Evolutionary conservation across 2,113 vertebrate species (phyloP), one percentile per base, ranked within the genome.

Genomic region (Nibea albiflora): DNA sequence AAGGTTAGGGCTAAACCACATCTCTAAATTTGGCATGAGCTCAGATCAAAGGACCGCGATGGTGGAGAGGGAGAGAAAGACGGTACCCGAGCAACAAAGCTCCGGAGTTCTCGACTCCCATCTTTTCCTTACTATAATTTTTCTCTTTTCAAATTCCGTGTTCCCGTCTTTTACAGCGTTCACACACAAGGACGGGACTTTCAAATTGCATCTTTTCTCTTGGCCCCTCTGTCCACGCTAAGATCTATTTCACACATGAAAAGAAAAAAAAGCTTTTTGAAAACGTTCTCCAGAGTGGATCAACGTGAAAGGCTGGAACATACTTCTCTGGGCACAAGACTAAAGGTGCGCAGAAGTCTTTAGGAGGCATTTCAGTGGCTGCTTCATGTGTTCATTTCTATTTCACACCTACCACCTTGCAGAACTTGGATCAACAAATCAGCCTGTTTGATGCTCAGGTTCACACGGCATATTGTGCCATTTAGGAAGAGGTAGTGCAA

Each of bases 41-140:
- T 90, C 54, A 89, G 87, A 92, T 90, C 81, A 91, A 93, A 92
- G 80, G 54, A 84, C 74, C 71, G 71, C 16, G 47, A 79, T 61
- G 73, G 73, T 68, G 11, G 73, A 80, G 63, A 80, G 75, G 67
- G 69, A 78, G 74, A 53, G 60, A 65, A 65, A 69, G 54, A 80
- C 19, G 35, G 81, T 65, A 72, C 61, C 54, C 4, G 11, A 58
- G 47, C 56, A 79, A 83, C 60, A 79, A 77, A 84, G 61, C 67
- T 69, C 60, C 71, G 42, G 22, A 77, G 74, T 67, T 49, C 63
- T 76, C 22, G 47, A 42, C 67, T 81, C 71, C 26, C n/a, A 47
- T 69, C 57, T 88, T 65, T 46, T 67, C 69, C 69, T 62, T 70
- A 53, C 54, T 46, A n/a, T 78, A 14, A 69, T 77, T 62, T 63